Conservation (phyloP, 2,113 vertebrate genomes). For the Sebastes fasciatus region DNA sequence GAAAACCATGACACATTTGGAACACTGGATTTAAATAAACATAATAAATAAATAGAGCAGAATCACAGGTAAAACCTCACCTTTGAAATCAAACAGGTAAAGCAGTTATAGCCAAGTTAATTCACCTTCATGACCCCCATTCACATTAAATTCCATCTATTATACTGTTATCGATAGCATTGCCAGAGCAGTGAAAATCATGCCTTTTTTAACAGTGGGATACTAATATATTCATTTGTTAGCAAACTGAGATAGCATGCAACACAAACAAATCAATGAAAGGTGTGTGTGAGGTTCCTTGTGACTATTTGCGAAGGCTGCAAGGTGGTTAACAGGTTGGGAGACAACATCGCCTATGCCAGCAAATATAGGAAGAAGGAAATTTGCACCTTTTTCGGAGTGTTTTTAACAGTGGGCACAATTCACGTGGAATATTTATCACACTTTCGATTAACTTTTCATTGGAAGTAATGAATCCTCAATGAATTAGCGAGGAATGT, state of each 20-base stretch:
- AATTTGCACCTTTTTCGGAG: constrained; percentile 47
- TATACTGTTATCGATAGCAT: not conserved
- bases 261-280: constrained; percentile 47
- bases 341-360: constrained; percentile 13
- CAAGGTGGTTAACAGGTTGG: constrained; percentile 43
- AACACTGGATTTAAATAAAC: not conserved
- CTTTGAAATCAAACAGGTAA: not conserved
- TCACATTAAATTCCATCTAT: not conserved
- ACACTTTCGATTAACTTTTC: constrained; percentile 56
- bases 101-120: not conserved
- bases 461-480: constrained; percentile 58
- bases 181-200: not conserved
- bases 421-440: constrained; percentile 69
- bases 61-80: not conserved
- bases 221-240: constrained; percentile 49
- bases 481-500: constrained; percentile 45
- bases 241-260: constrained; percentile 41
- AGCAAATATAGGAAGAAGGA: constrained; percentile 8
- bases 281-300: constrained; percentile 29
- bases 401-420: constrained; percentile 47
- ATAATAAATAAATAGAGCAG: not conserved
- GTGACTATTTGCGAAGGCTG: constrained; percentile 27
- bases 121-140: constrained; percentile 1
- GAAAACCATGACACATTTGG: not conserved
- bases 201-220: constrained; percentile 18